A percentile compares a stretch with the other conserved stretches of the same genome.
Evolutionary conservation across 1,140 invertebrate genomes (phyloP).

Genomic region (Philopotamus ludificatus): DNA sequence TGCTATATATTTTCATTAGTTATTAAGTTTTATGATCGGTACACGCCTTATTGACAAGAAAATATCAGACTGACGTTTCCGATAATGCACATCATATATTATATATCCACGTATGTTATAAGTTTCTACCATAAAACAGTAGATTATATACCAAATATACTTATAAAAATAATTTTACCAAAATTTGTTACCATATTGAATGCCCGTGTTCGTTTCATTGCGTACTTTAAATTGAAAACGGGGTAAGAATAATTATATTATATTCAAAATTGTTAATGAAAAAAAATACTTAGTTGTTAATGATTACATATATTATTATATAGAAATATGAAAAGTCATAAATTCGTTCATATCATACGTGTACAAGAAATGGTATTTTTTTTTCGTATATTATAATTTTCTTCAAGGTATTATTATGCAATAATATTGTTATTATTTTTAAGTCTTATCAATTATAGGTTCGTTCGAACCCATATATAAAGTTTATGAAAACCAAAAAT

Average conservation of each 20-base stretch:
- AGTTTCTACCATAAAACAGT: not conserved
- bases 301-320: not conserved
- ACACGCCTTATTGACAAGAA: not conserved
- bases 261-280: no score
- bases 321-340: not conserved
- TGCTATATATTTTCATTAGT: conserved; percentile 17
- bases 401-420: not conserved
- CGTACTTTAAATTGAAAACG: no score
- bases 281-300: no score
- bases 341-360: no score
- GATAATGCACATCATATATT: not conserved
- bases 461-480: not conserved
- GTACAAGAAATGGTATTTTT: not conserved
- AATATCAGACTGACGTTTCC: not conserved
- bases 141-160: not conserved
- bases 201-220: no score
- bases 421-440: conserved; percentile 3
- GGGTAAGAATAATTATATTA: no score
- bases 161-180: not conserved
- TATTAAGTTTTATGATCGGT: conserved; percentile 11
- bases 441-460: conserved; percentile 16
- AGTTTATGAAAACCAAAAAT: conserved; percentile 36
- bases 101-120: not conserved
- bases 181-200: conserved; percentile 5
- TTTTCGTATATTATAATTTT: conserved; percentile 2